phyloP scores from a whole-genome alignment of 2,797 vertebrate species.

The Urophycis tenuis region DNA sequence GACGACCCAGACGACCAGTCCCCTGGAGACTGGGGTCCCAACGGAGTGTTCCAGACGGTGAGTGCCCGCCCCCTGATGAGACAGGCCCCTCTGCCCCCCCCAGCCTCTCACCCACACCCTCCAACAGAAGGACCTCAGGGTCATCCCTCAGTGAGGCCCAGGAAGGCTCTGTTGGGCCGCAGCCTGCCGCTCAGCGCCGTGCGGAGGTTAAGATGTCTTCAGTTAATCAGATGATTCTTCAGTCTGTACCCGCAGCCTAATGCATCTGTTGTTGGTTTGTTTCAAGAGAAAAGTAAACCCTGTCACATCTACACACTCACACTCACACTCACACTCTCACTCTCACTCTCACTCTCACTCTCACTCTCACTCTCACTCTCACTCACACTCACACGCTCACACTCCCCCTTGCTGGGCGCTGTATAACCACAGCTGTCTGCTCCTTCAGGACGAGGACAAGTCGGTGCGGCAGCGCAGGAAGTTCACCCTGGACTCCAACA shows the following conservation, averaged over 20 bases:
- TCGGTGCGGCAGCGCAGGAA: conserved; percentile 66
- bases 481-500: conserved; percentile 63
- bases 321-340: not conserved
- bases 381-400: not conserved
- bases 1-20: conserved; percentile 70
- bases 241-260: not conserved
- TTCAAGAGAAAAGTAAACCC: too few relatives aligned
- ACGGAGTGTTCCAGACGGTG: conserved; percentile 74
- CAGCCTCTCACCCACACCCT: conserved; percentile 2
- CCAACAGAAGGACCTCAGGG: not conserved
- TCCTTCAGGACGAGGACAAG: conserved; percentile 72
- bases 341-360: not conserved
- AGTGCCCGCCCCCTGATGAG: conserved; percentile 25
- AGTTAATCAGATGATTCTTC: not conserved
- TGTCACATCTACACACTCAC: not conserved
- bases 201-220: not conserved
- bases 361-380: not conserved
- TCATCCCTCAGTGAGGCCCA: too few relatives aligned
- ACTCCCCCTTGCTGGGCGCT: too few relatives aligned
- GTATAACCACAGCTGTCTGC: too few relatives aligned
- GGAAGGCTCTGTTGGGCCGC: too few relatives aligned
- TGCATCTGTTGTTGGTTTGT: too few relatives aligned
- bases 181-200: not conserved
- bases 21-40: conserved; percentile 67
- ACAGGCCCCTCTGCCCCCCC: not conserved